phyloP scores from a whole-genome alignment of 1,140 invertebrate species.

The Bradynema listronoti region DNA sequence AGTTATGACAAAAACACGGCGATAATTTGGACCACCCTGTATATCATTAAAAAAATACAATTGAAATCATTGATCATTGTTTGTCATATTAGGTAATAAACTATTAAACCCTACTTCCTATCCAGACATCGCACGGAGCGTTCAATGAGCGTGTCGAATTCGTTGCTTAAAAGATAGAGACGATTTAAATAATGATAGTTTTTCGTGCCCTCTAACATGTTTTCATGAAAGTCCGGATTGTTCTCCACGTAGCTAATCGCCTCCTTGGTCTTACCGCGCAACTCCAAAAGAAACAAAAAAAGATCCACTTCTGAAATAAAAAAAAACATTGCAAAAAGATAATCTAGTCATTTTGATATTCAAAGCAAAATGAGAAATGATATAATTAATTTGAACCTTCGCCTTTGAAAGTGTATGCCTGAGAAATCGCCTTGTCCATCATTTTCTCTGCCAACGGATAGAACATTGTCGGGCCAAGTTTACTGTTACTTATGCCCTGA shows the following conservation, averaged over 20 bases:
- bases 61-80: no score
- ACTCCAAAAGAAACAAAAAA: conserved; percentile 22
- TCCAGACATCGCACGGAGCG: conserved; percentile 12
- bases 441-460: conserved; percentile 74
- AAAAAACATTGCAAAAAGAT: conserved; percentile 6
- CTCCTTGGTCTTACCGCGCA: conserved; percentile 7
- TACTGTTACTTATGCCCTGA: conserved; percentile 15
- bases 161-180: not conserved
- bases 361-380: not conserved
- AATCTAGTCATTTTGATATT: not conserved
- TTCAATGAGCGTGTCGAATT: not conserved
- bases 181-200: not conserved
- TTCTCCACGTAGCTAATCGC: conserved; percentile 21
- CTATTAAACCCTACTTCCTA: conserved; percentile 18
- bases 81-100: no score
- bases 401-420: not conserved
- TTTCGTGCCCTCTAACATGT: not conserved
- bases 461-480: conserved; percentile 63
- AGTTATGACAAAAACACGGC: no score
- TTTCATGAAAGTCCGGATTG: not conserved
- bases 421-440: conserved; percentile 72
- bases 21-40: no score
- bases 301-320: conserved; percentile 30
- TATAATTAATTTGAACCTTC: conserved; percentile 10
- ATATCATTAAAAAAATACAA: no score